Evolutionary conservation across 2,888 invertebrate species (phyloP).

Genomic region (Sialis lutaria): DNA sequence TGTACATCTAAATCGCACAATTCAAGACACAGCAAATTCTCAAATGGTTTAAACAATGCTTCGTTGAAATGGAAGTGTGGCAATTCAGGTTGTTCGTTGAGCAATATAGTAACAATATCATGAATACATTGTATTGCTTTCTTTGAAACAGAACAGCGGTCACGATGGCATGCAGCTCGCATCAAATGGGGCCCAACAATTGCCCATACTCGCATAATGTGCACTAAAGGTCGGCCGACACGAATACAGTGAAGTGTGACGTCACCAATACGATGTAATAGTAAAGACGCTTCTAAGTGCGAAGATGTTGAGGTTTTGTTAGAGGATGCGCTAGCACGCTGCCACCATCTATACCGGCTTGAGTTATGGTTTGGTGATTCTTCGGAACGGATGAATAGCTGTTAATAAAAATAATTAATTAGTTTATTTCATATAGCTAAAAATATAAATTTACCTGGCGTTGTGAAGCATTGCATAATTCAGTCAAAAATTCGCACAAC

Average conservation of each 20-base stretch:
- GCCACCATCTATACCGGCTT: slow-evolving; percentile 26
- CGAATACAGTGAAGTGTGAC: slow-evolving; percentile 74
- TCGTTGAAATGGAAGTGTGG: slow-evolving; percentile 94
- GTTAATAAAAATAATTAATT: slow-evolving; percentile 11
- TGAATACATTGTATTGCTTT: slow-evolving; percentile 85
- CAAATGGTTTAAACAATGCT: slow-evolving; percentile 85
- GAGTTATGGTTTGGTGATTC: slow-evolving; percentile 21
- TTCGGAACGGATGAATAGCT: slow-evolving; percentile 24
- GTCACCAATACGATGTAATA: slow-evolving; percentile 73
- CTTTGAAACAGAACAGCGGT: slow-evolving; percentile 64
- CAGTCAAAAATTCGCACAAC: slow-evolving; percentile 62
- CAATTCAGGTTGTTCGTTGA: slow-evolving; percentile 74
- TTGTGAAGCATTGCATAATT: slow-evolving; percentile 74
- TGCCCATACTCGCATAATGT: slow-evolving; percentile 86
- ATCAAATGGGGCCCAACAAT: slow-evolving; percentile 85
- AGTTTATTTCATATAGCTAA: not conserved
- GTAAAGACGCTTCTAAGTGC: slow-evolving; percentile 20
- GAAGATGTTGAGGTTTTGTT: not conserved
- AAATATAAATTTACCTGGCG: slow-evolving; percentile 36
- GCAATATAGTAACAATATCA: slow-evolving; percentile 71
- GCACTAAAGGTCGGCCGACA: slow-evolving; percentile 74
- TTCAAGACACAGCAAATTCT: slow-evolving; percentile 84
- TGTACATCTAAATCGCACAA: slow-evolving; percentile 87
- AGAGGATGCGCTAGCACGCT: not conserved
- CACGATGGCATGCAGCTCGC: slow-evolving; percentile 88